Percentiles rank a stretch among this genome's conserved stretches.
These are phyloP conservation scores for Uria aalge DNA, from an alignment of 2,113 vertebrate species.

Conservation along the genomic window DNA sequence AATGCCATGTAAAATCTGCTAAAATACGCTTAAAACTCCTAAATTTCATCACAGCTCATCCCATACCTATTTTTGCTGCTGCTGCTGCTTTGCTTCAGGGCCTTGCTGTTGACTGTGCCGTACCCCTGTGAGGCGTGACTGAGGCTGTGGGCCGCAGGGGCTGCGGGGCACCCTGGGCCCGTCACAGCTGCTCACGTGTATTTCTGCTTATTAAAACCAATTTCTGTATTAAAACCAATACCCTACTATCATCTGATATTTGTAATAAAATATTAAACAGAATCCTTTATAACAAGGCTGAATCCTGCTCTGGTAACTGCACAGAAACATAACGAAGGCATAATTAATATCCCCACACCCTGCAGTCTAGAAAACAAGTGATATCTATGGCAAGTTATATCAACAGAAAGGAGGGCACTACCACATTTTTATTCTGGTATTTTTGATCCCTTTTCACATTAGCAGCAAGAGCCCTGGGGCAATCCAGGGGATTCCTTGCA, in stretches of 20 bases:
- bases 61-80: background rate
- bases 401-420: background rate
- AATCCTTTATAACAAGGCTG: background rate
- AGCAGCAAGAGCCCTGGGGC: background rate
- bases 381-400: background rate
- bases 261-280: background rate
- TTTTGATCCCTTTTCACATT: background rate
- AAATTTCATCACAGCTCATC: background rate
- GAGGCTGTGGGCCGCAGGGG: background rate
- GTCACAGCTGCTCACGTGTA: accelerated
- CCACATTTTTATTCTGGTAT: background rate
- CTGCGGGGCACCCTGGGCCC: background rate
- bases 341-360: background rate
- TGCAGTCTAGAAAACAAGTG: background rate
- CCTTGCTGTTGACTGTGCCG: background rate
- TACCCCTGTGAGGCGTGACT: accelerated
- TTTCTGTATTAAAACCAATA: background rate
- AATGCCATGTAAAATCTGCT: background rate
- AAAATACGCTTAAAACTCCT: background rate
- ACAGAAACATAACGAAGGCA: background rate
- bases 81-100: background rate
- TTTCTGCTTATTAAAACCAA: background rate
- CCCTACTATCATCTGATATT: accelerated
- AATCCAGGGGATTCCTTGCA: background rate
- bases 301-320: background rate